Base-by-base conservation (phyloP, 2,113 vertebrate species). In the Sapajus apella region DNA sequence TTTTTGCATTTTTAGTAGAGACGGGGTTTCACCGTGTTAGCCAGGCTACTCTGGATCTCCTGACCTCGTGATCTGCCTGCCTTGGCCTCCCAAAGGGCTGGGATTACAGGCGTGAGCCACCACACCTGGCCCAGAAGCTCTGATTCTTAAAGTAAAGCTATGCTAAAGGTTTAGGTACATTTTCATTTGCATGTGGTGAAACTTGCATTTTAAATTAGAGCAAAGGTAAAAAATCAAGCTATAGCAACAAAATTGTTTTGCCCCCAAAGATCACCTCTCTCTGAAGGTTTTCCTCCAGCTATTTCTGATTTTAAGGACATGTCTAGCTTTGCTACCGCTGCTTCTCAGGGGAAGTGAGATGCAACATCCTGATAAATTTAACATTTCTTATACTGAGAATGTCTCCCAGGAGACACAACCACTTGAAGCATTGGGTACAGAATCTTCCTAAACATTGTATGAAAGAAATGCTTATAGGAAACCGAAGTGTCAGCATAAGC, bases 281-380 rank as follows among this genome's bases (percentile, higher is more conserved):
- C 83, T 90, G 21, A 81, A 90, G 90, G 25, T 95, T 97, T 96
- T 27, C 45, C 55, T 81, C 61, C 84, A 93, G 64, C 50, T 79
- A 77, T 93, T 98, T 96, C 52, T 98, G 93, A 95, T 93, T 97
- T 96, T 97, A 95, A 91, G 72, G 87, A 93, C 91, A 94, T 1
- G 2, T 68, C 83, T 91, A 73, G 83, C 79, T 92, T 91, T 97
- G 73, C 45, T 90, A 37, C 13, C 25, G 50, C 45, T 87, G 50
- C 76, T 95, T 90, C 95, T 97, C 87, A 14, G 17, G 89, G 52
- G 87, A 97, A 84, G 82, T 66, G 94, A 95, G 96, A 97, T 95
- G 95, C 75, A 93, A 89, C 64, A 93, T 92, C 37, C 40, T 90
- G 93, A 93, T 95, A 96, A 94, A 96, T 96, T 87, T 92, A 97